A percentile compares a stretch with the other conserved stretches of the same genome.
These are phyloP conservation scores for Melanotaenia pygmaea DNA, from an alignment of 2,797 vertebrate genomes.

Conservation along the genomic window DNA sequence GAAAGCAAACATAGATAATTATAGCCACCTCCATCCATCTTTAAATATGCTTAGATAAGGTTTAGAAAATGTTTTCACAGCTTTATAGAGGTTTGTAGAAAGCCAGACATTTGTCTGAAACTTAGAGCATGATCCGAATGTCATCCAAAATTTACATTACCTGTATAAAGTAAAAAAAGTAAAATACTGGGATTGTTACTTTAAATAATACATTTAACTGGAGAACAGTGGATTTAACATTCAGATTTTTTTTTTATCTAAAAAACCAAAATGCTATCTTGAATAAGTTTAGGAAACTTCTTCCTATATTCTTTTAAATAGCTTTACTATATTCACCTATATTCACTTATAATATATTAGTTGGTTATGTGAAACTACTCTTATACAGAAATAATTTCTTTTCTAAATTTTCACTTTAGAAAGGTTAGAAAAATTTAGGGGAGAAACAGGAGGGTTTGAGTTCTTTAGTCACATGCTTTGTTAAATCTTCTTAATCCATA, in stretches of 20 bases:
- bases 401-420: background rate
- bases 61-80: constrained; percentile 68
- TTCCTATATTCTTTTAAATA: too few species aligned
- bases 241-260: background rate
- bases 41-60: constrained; percentile 68
- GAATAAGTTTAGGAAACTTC: too few species aligned
- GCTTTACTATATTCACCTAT: too few species aligned
- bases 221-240: background rate
- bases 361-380: background rate
- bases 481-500: background rate
- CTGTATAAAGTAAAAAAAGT: constrained; percentile 35
- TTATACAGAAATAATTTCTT: background rate
- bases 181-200: background rate
- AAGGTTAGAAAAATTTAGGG: background rate
- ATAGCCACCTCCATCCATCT: constrained; percentile 58
- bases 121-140: constrained; percentile 7
- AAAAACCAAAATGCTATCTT: background rate
- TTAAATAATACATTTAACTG: constrained; percentile 22
- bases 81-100: constrained; percentile 26
- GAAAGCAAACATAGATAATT: constrained; percentile 67
- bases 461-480: background rate
- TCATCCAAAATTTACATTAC: constrained; percentile 44
- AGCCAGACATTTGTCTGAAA: constrained; percentile 48
- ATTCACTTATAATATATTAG: background rate
- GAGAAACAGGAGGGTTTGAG: background rate